phyloP scores from a whole-genome alignment of 2,888 invertebrate genomes.

The Tetramorium bicarinatum region DNA sequence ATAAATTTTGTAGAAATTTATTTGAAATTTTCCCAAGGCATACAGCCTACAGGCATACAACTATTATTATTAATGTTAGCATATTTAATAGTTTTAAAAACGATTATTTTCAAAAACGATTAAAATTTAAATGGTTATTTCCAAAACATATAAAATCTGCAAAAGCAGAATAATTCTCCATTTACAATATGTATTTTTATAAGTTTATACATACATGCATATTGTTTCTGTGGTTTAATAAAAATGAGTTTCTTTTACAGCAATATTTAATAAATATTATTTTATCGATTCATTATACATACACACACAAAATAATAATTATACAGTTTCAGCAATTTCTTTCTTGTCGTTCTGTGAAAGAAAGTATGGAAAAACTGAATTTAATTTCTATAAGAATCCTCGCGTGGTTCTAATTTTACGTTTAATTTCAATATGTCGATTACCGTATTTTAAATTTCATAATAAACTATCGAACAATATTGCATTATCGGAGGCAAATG shows the following conservation, averaged over 20 bases:
- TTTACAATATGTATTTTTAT: not conserved
- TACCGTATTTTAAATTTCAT: not conserved
- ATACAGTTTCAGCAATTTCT: not conserved
- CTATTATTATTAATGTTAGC: too few species aligned
- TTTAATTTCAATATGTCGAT: not conserved
- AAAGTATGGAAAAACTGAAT: not conserved
- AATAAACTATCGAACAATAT: constrained; percentile 18
- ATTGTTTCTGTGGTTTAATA: not conserved
- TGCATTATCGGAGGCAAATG: not conserved
- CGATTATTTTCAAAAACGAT: too few species aligned
- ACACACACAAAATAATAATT: not conserved
- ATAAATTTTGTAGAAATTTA: not conserved
- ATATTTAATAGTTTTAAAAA: too few species aligned
- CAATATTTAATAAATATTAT: not conserved
- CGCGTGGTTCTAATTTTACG: not conserved
- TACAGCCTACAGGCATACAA: too few species aligned
- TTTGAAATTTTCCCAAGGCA: not conserved
- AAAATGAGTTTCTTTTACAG: not conserved
- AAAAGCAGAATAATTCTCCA: not conserved
- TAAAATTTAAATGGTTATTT: not conserved
- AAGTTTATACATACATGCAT: not conserved
- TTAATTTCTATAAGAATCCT: not conserved
- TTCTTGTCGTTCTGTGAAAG: not conserved
- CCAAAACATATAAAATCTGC: not conserved
- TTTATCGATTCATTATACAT: not conserved